These are phyloP conservation scores for Pangasianodon gigas DNA, from an alignment of 2,113 vertebrate genomes.

Conservation along the genomic window DNA sequence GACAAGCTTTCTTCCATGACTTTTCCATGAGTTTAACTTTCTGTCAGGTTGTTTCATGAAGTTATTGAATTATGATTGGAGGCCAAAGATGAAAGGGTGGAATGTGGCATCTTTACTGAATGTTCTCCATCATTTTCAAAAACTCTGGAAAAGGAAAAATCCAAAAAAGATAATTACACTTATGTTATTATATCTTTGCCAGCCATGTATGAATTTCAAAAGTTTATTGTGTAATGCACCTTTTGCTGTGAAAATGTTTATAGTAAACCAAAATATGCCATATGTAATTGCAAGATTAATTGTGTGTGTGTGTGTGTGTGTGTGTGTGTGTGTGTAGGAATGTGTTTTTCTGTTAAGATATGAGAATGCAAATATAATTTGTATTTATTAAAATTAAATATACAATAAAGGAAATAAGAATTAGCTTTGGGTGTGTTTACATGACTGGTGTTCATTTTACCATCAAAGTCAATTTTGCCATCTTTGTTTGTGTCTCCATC, in stretches of 20 bases:
- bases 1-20: not conserved
- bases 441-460: conserved; percentile 60
- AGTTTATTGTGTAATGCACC: not conserved
- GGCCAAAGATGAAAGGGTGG: conserved; percentile 44
- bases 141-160: conserved; percentile 66
- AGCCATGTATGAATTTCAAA: not conserved
- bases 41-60: not conserved
- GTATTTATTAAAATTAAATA: not conserved
- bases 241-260: not conserved
- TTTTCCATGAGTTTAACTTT: conserved; percentile 2
- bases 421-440: not conserved
- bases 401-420: not conserved
- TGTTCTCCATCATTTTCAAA: conserved; percentile 79
- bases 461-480: conserved; percentile 80
- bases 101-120: conserved; percentile 70
- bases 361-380: not conserved
- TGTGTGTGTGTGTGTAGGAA: not conserved
- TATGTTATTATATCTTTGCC: not conserved
- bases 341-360: not conserved
- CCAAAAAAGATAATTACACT: not conserved
- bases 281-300: not conserved
- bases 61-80: not conserved
- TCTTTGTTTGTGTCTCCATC: conserved; percentile 79
- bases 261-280: not conserved
- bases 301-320: not conserved